Percentiles rank a stretch among this genome's conserved stretches.
Conservation (phyloP, 2,888 invertebrate genomes). For the Himalopsyche tibetana region DNA sequence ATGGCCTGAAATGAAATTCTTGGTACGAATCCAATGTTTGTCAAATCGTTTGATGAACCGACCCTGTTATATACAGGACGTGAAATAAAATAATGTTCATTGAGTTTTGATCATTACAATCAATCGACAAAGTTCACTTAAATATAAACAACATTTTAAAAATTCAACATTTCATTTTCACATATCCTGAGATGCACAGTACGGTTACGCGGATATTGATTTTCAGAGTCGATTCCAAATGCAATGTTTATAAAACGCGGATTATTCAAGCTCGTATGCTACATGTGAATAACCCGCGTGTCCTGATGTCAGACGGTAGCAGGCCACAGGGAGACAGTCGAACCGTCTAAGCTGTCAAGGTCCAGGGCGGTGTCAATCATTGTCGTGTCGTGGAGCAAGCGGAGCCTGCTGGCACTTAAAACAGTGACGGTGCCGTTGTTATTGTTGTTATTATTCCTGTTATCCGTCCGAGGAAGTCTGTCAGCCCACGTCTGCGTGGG, state of each 20-base stretch:
- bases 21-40: no score
- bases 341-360: slow-evolving; percentile 89
- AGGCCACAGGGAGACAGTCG: slow-evolving; percentile 69
- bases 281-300: slow-evolving; percentile 59
- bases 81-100: background rate
- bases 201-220: background rate
- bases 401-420: slow-evolving; percentile 84
- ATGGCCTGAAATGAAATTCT: no score
- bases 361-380: slow-evolving; percentile 94
- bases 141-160: background rate
- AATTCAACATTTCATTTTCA: slow-evolving; percentile 15
- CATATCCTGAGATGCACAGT: slow-evolving; percentile 8
- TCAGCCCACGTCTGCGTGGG: slow-evolving; percentile 66
- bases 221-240: slow-evolving; percentile 8
- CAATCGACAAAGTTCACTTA: background rate
- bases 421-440: slow-evolving; percentile 71
- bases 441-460: slow-evolving; percentile 69
- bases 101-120: background rate
- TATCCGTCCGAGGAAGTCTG: slow-evolving; percentile 61
- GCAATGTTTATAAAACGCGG: slow-evolving; percentile 16
- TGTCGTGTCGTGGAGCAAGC: slow-evolving; percentile 89
- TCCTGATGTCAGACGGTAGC: slow-evolving; percentile 63
- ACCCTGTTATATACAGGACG: no score
- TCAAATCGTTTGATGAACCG: no score
- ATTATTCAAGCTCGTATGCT: slow-evolving; percentile 45